phyloP scores from a whole-genome alignment of 2,113 vertebrate species.

The Cyprinus carpio region DNA sequence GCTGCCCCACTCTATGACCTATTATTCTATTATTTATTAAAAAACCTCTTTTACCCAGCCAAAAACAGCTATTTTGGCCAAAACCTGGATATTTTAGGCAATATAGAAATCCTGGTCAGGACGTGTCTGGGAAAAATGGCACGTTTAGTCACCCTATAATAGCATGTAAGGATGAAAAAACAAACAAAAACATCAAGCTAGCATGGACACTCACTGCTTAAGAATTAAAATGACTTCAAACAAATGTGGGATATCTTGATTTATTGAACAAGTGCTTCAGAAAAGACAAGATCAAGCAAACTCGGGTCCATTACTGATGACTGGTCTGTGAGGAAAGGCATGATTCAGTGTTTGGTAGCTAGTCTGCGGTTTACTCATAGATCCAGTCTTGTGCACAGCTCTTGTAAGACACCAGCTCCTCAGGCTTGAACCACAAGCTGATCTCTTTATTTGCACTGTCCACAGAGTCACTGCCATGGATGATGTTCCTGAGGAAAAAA shows the following conservation, averaged over 20 bases:
- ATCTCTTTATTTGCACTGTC: conserved; percentile 90
- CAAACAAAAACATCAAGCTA: too few species aligned
- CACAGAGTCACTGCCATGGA: conserved; percentile 94
- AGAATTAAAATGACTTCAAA: too few species aligned
- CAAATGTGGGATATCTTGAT: neutral
- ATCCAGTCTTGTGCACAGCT: conserved; percentile 79
- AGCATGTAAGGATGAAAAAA: too few species aligned
- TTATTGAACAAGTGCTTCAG: conserved; percentile 27
- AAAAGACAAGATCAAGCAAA: neutral
- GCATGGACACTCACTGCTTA: too few species aligned
- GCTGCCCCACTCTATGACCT: too few species aligned
- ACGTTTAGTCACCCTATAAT: too few species aligned
- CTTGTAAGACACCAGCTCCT: conserved; percentile 81
- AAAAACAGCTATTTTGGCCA: too few species aligned
- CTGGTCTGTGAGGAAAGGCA: neutral
- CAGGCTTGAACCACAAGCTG: conserved; percentile 86
- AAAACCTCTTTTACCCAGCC: too few species aligned
- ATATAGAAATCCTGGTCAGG: too few species aligned
- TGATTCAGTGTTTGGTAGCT: neutral
- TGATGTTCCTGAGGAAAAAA: conserved; percentile 85
- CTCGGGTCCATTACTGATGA: neutral
- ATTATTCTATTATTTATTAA: too few species aligned
- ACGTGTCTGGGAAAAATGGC: too few species aligned
- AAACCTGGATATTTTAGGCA: too few species aligned
- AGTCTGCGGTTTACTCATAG: conserved; percentile 78